Conservation (phyloP, 2,113 vertebrate genomes). For the Lethenteron reissneri region DNA sequence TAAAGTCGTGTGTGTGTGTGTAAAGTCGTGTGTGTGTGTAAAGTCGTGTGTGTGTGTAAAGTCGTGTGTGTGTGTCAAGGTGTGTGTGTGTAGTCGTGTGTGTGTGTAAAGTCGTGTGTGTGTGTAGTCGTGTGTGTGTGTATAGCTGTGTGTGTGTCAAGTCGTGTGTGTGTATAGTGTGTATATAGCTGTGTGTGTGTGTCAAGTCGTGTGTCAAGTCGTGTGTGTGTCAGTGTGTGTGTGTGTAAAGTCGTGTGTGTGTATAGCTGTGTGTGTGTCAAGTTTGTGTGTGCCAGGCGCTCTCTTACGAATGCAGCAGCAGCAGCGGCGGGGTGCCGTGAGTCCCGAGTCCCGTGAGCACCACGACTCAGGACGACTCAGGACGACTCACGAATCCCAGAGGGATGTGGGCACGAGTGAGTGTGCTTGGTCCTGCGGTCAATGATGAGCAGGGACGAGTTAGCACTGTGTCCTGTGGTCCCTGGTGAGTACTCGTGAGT, state of each 20-base stretch:
- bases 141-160: background rate
- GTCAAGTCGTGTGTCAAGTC: background rate
- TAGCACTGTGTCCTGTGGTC: too few relatives aligned
- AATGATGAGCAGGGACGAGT: too few relatives aligned
- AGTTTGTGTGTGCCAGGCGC: background rate
- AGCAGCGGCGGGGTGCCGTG: too few relatives aligned
- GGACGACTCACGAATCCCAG: too few relatives aligned
- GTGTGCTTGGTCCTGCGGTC: too few relatives aligned
- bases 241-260: background rate
- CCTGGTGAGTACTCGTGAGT: too few relatives aligned
- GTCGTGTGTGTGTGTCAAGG: background rate
- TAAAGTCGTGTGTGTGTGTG: background rate
- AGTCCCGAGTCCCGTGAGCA: too few relatives aligned
- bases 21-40: background rate
- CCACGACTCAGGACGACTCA: too few relatives aligned
- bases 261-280: background rate
- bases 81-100: background rate
- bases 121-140: background rate
- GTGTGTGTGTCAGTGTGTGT: background rate
- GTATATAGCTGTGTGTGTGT: background rate
- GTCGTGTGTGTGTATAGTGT: background rate
- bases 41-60: background rate
- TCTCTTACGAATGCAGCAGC: too few relatives aligned
- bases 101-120: background rate
- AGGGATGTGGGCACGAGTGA: too few relatives aligned